Base-by-base conservation (phyloP, 1,140 invertebrate species). In the Drosophila kurseongensis region DNA sequence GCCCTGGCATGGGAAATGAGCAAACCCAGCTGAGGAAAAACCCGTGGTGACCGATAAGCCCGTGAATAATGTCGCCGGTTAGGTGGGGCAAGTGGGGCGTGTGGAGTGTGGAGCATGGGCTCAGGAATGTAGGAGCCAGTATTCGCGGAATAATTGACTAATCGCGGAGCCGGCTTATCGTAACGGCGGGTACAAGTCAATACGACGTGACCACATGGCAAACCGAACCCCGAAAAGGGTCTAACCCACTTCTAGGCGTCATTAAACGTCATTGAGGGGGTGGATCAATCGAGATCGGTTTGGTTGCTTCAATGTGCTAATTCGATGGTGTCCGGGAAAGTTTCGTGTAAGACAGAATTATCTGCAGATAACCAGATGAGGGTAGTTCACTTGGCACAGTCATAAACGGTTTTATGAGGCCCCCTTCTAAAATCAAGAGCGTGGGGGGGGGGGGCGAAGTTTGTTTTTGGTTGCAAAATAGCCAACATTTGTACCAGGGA, bases 291-390 rank as follows among this genome's bases (percentile, higher is more conserved):
- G 59, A 38, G 62, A 32, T 47, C 35, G 23, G 12, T n/a, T 63
- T 12, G 59, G 35, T 47, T 41, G 4, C 8, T 4, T 42, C 7
- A 38, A 66, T 1, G 57, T 66, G 63, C 60, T 67, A 67, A 67
- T 67, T 67, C 16, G 14, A 6, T 41, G 51, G 14, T 62, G 27
- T 32, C 38, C 38, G 60, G 60, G 16, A 60, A 42, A 57, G 60
- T 57, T 62, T 62, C 27, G 36, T 32, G 32, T 18, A 38, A 60
- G 42, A 66, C 62, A 45, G 58, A 23, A 51, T 35, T 35, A 66
- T 66, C 65, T 67, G 65, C 61, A 66, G 65, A 35, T 23, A 66
- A 67, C 45, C 65, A 51, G 61, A 67, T 51, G 38, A 4, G 45
- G 18, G 14, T 51, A 35, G 63, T 41, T 50, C 32, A 36, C 57